Evolutionary conservation across 1,140 invertebrate species (phyloP), one percentile per base, ranked within the genome.

Genomic region (Lerema accius): DNA sequence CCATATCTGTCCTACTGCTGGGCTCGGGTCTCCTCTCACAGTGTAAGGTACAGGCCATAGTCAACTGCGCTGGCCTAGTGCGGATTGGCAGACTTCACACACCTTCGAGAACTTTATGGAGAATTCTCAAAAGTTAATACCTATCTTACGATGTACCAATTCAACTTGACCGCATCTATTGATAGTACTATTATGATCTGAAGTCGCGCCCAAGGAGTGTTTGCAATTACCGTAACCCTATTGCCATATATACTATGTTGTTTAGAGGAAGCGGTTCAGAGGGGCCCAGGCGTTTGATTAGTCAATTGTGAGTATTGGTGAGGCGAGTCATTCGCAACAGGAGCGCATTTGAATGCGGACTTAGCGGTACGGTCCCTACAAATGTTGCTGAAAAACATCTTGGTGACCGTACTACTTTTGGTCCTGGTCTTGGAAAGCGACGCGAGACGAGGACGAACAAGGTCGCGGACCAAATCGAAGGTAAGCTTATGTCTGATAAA

Each of bases 401-500:
- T 67, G 9, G 13, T 23, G 19, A 23, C 59, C 23, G 40, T 62
- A 9, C 28, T 43, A 10, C 45, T 72, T 1, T 7, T 69, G 17
- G 40, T 69, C n/a, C 62, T 65, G n/a, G 49, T 53, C 91, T 40
- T 51, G 92, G 35, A 62, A 66, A 55, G 62, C 74, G 67, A 79
- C 81, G 86, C 82, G 7, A 80, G 95, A 17, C 91, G 95, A 78
- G 95, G 93, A 11, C 91, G 95, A 60, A 88, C 91, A 7, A 91
- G 95, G 67, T 89, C 93, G 39, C 93, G 94, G 69, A 94, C 94
- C 40, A 96, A 95, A 73, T 96, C 95, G 9, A 93, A 93, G 86
- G 93, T 93, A 84, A 71, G 4, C 15, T 62, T 9, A 26, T 9
- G 13, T 9, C 1, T 39, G 2, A 5, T 3, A 23, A 23, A 5